Evolutionary conservation across 2,113 vertebrate genomes (phyloP).

Genomic region (Rhinopomastus cyanomelas): DNA sequence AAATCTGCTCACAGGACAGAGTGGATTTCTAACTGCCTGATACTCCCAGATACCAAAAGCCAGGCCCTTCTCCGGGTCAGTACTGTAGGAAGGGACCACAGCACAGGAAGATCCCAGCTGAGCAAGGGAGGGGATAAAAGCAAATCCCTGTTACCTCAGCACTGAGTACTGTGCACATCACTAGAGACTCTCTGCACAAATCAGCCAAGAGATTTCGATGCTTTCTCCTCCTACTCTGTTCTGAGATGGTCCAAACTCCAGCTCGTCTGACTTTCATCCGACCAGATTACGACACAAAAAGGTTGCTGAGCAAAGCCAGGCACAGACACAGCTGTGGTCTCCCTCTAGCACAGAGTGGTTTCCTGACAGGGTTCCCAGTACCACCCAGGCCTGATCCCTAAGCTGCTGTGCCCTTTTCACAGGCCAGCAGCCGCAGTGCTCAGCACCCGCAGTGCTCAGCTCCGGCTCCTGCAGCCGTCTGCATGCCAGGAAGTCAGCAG

Average conservation of each 20-base stretch:
- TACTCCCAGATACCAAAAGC: neutral
- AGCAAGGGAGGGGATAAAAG: neutral
- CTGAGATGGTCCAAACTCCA: neutral
- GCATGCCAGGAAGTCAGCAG: neutral
- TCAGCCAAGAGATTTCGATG: neutral
- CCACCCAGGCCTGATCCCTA: neutral
- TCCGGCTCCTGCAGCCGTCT: neutral
- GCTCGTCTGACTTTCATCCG: neutral
- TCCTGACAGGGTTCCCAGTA: neutral
- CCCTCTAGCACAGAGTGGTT: neutral
- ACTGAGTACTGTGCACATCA: neutral
- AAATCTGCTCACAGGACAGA: neutral
- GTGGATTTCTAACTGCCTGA: neutral
- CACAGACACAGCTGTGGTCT: neutral
- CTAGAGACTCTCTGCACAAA: neutral
- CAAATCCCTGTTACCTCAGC: accelerated
- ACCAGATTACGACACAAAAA: neutral
- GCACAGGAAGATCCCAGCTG: neutral
- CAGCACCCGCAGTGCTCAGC: neutral
- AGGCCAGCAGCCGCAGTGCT: too few species aligned
- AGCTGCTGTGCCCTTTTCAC: neutral
- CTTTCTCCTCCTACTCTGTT: neutral
- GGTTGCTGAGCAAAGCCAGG: neutral
- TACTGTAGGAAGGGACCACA: neutral
- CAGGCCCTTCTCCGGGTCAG: neutral